These are phyloP conservation scores for Periophthalmus magnuspinnatus DNA, from an alignment of 2,797 vertebrate genomes.

Conservation along the genomic window DNA sequence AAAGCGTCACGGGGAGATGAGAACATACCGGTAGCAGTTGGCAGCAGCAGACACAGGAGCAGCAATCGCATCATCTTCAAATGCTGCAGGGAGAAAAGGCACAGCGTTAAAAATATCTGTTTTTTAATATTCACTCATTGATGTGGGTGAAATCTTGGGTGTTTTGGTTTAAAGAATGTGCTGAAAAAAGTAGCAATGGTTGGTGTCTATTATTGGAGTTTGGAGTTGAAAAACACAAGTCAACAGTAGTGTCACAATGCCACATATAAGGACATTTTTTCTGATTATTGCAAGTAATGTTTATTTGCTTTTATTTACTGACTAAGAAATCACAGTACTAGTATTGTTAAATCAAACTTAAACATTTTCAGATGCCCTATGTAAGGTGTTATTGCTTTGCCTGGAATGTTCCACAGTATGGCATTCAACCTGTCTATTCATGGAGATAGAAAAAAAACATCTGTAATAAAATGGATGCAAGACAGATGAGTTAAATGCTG, in stretches of 20 bases:
- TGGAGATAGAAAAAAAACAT: background rate
- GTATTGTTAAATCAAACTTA: too few species aligned
- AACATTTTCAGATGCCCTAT: too few species aligned
- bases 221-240: conserved; percentile 33
- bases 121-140: conserved; percentile 63
- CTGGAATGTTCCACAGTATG: too few species aligned
- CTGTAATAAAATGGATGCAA: background rate
- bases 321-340: background rate
- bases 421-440: too few species aligned
- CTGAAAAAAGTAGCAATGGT: conserved; percentile 38
- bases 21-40: conserved; percentile 71
- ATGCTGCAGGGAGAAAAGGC: conserved; percentile 58
- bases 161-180: conserved; percentile 50
- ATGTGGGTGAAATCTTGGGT: conserved; percentile 47
- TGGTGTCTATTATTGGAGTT: conserved; percentile 49
- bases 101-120: conserved; percentile 64
- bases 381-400: too few species aligned
- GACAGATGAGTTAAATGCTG: background rate
- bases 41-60: conserved; percentile 75
- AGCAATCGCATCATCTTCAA: conserved; percentile 82
- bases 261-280: background rate
- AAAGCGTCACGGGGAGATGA: conserved; percentile 52
- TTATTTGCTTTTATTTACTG: background rate
- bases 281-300: background rate
- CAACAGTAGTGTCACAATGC: conserved; percentile 5